phyloP scores from a whole-genome alignment of 1,140 invertebrate species.

The Drosophila bocki region DNA sequence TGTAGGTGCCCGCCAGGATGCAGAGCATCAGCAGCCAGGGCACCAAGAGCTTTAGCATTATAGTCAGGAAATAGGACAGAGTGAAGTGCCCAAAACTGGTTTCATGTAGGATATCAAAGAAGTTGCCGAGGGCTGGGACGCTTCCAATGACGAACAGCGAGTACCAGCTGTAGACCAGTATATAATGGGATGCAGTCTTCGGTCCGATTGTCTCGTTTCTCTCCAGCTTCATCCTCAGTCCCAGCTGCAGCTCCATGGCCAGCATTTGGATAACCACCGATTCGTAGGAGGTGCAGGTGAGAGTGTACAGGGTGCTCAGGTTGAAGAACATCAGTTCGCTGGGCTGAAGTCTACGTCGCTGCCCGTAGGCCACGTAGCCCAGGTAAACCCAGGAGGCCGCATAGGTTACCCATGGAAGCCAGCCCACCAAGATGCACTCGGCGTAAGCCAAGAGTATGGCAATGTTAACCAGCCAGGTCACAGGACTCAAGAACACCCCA shows the following conservation, averaged over 20 bases:
- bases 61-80: slow-evolving; percentile 15
- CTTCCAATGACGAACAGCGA: slow-evolving; percentile 50
- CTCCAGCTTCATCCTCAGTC: slow-evolving; percentile 26
- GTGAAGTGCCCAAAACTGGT: slow-evolving; percentile 28
- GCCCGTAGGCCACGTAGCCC: slow-evolving; percentile 16
- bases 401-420: slow-evolving; percentile 7
- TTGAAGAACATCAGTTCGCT: slow-evolving; percentile 34
- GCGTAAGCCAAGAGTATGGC: slow-evolving; percentile 11
- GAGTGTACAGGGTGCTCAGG: slow-evolving; percentile 44
- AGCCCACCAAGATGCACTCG: slow-evolving; percentile 11
- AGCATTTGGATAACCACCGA: slow-evolving; percentile 51
- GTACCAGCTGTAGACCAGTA: slow-evolving; percentile 55
- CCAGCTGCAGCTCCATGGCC: slow-evolving; percentile 43
- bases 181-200: slow-evolving; percentile 18
- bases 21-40: slow-evolving; percentile 47
- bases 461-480: slow-evolving; percentile 32
- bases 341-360: background rate
- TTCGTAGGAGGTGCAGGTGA: slow-evolving; percentile 57
- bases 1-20: slow-evolving; percentile 32
- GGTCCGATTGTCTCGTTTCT: background rate
- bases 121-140: slow-evolving; percentile 21
- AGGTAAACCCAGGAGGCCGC: slow-evolving; percentile 32
- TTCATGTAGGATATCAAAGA: slow-evolving; percentile 19
- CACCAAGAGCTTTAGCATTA: slow-evolving; percentile 41
- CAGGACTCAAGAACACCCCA: background rate